phyloP scores from a whole-genome alignment of 2,888 invertebrate genomes.

The Macropis europaea region DNA sequence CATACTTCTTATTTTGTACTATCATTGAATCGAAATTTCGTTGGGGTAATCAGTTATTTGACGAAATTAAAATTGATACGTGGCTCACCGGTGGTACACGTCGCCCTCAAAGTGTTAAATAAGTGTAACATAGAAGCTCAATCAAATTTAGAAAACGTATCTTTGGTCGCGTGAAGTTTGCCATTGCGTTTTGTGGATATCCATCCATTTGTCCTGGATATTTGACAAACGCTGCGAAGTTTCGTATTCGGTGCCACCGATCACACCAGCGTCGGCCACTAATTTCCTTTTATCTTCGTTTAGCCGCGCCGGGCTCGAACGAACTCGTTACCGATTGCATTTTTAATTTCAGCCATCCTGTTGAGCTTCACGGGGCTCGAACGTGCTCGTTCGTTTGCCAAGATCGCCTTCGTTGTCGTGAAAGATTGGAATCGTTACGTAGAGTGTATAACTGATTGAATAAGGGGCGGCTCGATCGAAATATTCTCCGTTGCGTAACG shows the following conservation, averaged over 20 bases:
- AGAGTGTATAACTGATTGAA: neutral
- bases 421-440: conserved; percentile 17
- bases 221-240: conserved; percentile 21
- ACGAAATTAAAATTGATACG: too few relatives aligned
- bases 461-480: neutral
- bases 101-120: too few relatives aligned
- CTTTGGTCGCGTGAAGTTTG: too few relatives aligned
- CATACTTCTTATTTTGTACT: too few relatives aligned
- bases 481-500: too few relatives aligned
- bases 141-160: too few relatives aligned
- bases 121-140: too few relatives aligned
- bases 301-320: conserved; percentile 26
- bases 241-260: conserved; percentile 51
- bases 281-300: conserved; percentile 65
- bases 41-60: too few relatives aligned
- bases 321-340: conserved; percentile 60
- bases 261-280: conserved; percentile 58
- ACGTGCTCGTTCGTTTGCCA: neutral
- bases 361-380: neutral
- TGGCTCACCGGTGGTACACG: too few relatives aligned
- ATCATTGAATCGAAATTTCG: too few relatives aligned
- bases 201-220: neutral
- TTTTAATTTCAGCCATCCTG: conserved; percentile 59
- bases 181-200: neutral
- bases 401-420: conserved; percentile 2